These are phyloP conservation scores for Brachyalestes nurse DNA, from an alignment of 2,797 vertebrate species.

Conservation along the genomic window DNA sequence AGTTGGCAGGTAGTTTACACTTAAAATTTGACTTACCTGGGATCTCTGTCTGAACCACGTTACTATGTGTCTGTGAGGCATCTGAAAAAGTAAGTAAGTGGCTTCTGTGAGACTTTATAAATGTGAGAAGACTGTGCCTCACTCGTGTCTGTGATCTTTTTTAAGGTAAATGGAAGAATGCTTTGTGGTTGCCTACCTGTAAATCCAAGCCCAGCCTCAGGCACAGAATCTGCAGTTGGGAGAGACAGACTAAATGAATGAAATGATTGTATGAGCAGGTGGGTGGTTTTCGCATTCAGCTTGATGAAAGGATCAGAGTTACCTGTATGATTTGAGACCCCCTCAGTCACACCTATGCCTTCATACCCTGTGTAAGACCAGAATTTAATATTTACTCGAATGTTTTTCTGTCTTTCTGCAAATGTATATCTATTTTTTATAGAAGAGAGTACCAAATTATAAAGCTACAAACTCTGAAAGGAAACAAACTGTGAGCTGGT, in stretches of 20 bases:
- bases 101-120: slow-evolving; percentile 1
- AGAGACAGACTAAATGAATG: slow-evolving; percentile 47
- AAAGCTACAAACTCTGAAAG: no score
- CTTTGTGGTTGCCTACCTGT: slow-evolving; percentile 64
- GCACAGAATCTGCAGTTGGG: slow-evolving; percentile 59
- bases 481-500: no score
- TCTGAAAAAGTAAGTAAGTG: slow-evolving; percentile 33
- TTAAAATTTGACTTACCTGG: slow-evolving; percentile 52
- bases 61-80: slow-evolving; percentile 53
- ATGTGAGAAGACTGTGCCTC: background rate
- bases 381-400: background rate
- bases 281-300: background rate
- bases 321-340: slow-evolving; percentile 59
- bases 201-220: slow-evolving; percentile 54
- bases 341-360: slow-evolving; percentile 52
- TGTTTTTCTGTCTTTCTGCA: background rate
- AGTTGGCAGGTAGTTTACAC: background rate
- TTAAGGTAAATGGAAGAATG: background rate
- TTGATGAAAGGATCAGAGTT: slow-evolving; percentile 2
- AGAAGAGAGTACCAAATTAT: no score
- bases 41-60: slow-evolving; percentile 54
- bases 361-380: slow-evolving; percentile 48
- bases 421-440: no score
- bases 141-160: background rate
- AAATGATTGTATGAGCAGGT: slow-evolving; percentile 25